phyloP scores from a whole-genome alignment of 1,140 invertebrate species.

The Megalonaias nervosa region DNA sequence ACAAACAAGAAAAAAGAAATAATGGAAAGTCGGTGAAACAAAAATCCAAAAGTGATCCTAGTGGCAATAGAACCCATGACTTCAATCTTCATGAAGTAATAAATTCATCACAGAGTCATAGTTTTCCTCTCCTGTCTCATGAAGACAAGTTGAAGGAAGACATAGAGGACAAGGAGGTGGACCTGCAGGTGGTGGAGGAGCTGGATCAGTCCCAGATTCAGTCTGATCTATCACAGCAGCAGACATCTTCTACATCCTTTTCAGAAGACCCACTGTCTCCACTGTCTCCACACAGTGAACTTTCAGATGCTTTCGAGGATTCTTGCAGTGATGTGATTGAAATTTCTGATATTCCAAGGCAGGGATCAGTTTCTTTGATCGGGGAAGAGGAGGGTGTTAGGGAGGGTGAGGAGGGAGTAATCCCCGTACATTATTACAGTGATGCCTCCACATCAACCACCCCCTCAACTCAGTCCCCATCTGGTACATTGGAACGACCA shows the following conservation, averaged over 20 bases:
- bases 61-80: constrained; percentile 58
- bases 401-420: constrained; percentile 12
- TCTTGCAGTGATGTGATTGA: background rate
- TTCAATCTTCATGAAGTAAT: constrained; percentile 44
- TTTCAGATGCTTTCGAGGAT: constrained; percentile 25
- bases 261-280: constrained; percentile 10
- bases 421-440: background rate
- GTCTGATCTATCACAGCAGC: constrained; percentile 12
- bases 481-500: constrained; percentile 37
- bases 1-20: constrained; percentile 44
- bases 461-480: constrained; percentile 45
- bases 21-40: constrained; percentile 62
- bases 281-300: constrained; percentile 6
- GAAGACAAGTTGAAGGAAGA: constrained; percentile 31
- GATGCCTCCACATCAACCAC: constrained; percentile 48
- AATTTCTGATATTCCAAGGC: background rate
- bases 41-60: constrained; percentile 69
- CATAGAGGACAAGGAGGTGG: too few relatives aligned
- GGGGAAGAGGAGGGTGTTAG: constrained; percentile 1
- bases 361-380: constrained; percentile 1
- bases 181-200: background rate
- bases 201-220: constrained; percentile 10
- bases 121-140: constrained; percentile 51
- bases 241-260: background rate
- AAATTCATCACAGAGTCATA: constrained; percentile 43